Evolutionary conservation across 2,797 vertebrate species (phyloP).

Genomic region (Pangasius sanitwongsei): DNA sequence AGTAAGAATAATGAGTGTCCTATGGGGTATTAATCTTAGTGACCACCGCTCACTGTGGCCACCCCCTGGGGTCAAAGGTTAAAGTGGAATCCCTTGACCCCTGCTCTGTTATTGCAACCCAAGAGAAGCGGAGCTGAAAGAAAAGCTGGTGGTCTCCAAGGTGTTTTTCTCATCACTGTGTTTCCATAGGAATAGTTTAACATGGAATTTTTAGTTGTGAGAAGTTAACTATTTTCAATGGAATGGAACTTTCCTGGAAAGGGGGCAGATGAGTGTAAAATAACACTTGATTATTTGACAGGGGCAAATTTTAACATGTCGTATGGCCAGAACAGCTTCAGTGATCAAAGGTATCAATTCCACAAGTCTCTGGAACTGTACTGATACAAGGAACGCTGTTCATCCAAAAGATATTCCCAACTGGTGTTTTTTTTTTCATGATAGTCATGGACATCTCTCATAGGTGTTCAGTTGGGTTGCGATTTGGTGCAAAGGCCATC

Average conservation of each 20-base stretch:
- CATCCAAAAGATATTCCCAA: background rate
- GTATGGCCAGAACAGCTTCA: background rate
- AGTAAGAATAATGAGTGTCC: slow-evolving; percentile 73
- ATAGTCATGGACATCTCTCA: background rate
- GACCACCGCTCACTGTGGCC: slow-evolving; percentile 71
- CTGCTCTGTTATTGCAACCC: slow-evolving; percentile 76
- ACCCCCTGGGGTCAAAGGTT: slow-evolving; percentile 76
- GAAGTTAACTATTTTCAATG: slow-evolving; percentile 1
- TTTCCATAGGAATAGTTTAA: slow-evolving; percentile 44
- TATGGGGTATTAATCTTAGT: slow-evolving; percentile 80
- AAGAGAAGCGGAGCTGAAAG: slow-evolving; percentile 64
- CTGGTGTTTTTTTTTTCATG: background rate
- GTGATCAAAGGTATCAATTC: background rate
- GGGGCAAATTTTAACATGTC: background rate
- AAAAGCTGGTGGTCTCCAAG: slow-evolving; percentile 67
- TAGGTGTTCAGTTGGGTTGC: background rate
- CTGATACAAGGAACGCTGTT: background rate
- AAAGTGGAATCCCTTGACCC: slow-evolving; percentile 81
- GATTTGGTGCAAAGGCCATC: background rate
- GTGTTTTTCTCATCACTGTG: slow-evolving; percentile 40
- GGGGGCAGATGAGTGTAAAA: background rate
- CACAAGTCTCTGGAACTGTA: background rate
- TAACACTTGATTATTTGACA: background rate
- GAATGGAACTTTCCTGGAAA: background rate
- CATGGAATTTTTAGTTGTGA: slow-evolving; percentile 27